These are phyloP conservation scores for Lasioglossum malachurum DNA, from an alignment of 2,888 invertebrate species.

Conservation along the genomic window DNA sequence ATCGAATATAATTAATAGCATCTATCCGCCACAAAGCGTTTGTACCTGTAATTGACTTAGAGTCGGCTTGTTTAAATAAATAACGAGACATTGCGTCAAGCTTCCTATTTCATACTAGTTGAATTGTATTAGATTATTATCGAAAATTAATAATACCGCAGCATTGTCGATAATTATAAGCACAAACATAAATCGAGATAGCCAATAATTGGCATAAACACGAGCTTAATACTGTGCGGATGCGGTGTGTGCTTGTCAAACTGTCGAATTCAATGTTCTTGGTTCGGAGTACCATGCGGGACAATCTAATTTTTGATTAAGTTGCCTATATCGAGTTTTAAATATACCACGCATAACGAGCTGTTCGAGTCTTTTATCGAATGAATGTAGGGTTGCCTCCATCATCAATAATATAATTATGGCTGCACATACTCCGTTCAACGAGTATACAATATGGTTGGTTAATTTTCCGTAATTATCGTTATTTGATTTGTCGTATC, in stretches of 20 bases:
- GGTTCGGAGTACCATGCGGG: background rate
- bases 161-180: background rate
- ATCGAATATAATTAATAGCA: background rate
- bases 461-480: too few species aligned
- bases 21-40: background rate
- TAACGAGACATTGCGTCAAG: background rate
- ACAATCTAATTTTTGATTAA: background rate
- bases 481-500: too few species aligned
- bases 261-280: background rate
- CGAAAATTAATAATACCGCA: background rate
- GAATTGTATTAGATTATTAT: background rate
- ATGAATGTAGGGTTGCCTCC: background rate
- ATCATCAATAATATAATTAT: background rate
- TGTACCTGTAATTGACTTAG: background rate
- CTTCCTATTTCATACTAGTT: background rate
- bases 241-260: background rate
- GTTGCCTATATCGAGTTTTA: background rate
- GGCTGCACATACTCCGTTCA: too few species aligned
- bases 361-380: background rate
- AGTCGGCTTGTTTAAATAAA: background rate
- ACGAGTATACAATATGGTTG: too few species aligned
- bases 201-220: background rate
- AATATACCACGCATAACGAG: background rate
- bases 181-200: background rate
- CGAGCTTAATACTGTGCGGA: background rate